Percentiles rank a stretch among this genome's conserved stretches.
Conservation (phyloP, 2,888 invertebrate species). For the Athripsodes cinereus region DNA sequence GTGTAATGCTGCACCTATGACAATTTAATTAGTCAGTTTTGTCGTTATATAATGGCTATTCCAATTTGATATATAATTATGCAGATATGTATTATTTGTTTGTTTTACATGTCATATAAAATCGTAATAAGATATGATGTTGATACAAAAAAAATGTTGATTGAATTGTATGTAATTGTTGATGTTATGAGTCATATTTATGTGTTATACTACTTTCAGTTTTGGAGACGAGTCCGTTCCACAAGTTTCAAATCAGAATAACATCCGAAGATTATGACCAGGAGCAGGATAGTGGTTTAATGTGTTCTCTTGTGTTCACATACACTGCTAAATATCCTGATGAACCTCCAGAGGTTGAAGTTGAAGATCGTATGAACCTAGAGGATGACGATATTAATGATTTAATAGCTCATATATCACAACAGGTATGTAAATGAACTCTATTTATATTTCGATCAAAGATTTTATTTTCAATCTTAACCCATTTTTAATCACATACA, state of each 20-base stretch:
- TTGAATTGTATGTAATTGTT: no score
- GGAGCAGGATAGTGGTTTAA: conserved; percentile 62
- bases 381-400: conserved; percentile 60
- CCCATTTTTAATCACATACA: no score
- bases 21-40: no score
- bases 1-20: no score
- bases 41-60: no score
- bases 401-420: conserved; percentile 59
- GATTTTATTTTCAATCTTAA: no score
- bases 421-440: conserved; percentile 57
- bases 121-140: no score
- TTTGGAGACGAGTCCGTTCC: conserved; percentile 62
- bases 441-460: no score
- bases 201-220: conserved; percentile 45
- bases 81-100: no score
- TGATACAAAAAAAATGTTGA: no score
- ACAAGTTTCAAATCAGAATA: conserved; percentile 76
- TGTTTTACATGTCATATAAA: no score
- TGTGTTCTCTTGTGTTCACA: conserved; percentile 73
- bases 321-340: conserved; percentile 88
- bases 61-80: no score
- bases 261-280: conserved; percentile 70
- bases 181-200: background rate
- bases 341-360: conserved; percentile 71
- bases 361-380: conserved; percentile 72